Conservation (phyloP, 2,888 invertebrate species). For the Andrena praecox region DNA sequence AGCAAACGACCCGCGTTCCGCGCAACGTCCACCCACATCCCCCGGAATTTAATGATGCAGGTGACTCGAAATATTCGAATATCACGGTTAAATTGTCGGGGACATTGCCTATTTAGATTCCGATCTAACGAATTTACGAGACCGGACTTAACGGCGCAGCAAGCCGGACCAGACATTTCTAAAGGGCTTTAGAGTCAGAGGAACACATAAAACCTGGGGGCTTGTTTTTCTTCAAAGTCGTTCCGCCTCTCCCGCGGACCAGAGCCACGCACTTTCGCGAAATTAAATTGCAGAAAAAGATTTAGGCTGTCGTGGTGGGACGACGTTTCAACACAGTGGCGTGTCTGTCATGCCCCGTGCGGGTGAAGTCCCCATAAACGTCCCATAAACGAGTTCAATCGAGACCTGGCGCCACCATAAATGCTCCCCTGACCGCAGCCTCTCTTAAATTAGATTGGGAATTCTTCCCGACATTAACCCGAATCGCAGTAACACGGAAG, state of each 20-base stretch:
- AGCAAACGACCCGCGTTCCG: not conserved
- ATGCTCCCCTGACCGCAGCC: not conserved
- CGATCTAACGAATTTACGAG: not conserved
- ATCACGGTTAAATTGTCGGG: not conserved
- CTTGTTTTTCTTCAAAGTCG: slow-evolving; percentile 15
- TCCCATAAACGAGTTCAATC: slow-evolving; percentile 48
- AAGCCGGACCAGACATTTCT: not conserved
- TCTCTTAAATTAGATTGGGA: slow-evolving; percentile 29
- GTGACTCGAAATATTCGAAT: not conserved
- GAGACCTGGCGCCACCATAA: slow-evolving; percentile 30
- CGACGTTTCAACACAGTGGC: slow-evolving; percentile 17
- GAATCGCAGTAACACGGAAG: slow-evolving; percentile 6
- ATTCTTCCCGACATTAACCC: slow-evolving; percentile 24
- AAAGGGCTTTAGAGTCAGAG: not conserved
- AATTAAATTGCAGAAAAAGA: slow-evolving; percentile 44
- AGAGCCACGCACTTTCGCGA: slow-evolving; percentile 3
- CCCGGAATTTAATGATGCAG: not conserved
- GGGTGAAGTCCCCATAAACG: slow-evolving; percentile 40
- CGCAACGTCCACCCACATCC: not conserved
- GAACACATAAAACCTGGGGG: slow-evolving; percentile 20
- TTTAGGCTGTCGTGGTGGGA: slow-evolving; percentile 15
- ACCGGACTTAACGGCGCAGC: not conserved
- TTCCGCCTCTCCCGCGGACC: not conserved
- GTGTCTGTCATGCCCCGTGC: slow-evolving; percentile 26
- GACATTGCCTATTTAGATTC: not conserved